These are phyloP conservation scores for Sphinx pinastri DNA, from an alignment of 2,888 invertebrate genomes.

Conservation along the genomic window DNA sequence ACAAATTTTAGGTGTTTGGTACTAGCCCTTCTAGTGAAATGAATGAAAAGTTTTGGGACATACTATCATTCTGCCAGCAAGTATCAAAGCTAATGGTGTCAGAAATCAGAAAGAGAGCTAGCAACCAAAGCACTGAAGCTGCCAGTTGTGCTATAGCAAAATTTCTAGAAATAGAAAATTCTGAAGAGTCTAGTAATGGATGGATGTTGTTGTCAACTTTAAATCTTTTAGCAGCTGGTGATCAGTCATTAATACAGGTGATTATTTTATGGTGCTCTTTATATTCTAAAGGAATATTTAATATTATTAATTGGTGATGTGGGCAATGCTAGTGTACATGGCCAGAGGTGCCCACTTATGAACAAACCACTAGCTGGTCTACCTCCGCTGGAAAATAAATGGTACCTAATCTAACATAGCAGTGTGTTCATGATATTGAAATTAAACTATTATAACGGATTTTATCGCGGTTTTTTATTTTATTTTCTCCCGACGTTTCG, in stretches of 20 bases:
- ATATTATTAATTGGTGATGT: no score
- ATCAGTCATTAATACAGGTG: constrained; percentile 94
- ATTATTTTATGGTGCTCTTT: neutral
- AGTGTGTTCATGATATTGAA: no score
- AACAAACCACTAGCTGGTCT: no score
- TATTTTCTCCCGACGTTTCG: no score
- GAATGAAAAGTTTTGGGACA: constrained; percentile 98
- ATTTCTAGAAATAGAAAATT: constrained; percentile 97
- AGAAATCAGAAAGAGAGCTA: constrained; percentile 96
- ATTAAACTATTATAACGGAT: no score
- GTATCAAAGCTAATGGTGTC: constrained; percentile 98
- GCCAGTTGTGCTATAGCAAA: constrained; percentile 98
- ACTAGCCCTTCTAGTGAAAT: constrained; percentile 97
- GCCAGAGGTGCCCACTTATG: no score
- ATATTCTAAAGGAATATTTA: neutral
- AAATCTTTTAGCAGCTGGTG: constrained; percentile 96
- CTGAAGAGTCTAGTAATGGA: constrained; percentile 97
- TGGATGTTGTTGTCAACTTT: constrained; percentile 97
- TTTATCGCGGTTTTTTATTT: no score
- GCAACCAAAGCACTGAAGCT: constrained; percentile 97
- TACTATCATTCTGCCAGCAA: constrained; percentile 96
- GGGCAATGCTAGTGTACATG: no score
- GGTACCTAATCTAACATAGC: no score
- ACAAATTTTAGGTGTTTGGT: constrained; percentile 91
- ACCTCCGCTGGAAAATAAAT: no score